phyloP scores from a whole-genome alignment of 2,797 vertebrate species.

The Gymnoscopelus braueri region DNA sequence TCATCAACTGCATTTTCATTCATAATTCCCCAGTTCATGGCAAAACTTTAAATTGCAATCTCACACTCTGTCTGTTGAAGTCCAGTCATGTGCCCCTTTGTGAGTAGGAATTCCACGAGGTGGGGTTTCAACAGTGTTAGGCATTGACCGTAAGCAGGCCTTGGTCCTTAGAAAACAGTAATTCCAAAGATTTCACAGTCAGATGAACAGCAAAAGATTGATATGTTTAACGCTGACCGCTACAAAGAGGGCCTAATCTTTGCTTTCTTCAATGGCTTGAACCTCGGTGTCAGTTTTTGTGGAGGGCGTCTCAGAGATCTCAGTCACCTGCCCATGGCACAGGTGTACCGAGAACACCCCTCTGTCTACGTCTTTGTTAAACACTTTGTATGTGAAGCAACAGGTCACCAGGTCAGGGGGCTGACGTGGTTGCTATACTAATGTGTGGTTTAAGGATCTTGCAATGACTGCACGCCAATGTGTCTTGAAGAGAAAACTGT shows the following conservation, averaged over 20 bases:
- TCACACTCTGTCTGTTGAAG: not conserved
- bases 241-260: slow-evolving; percentile 90
- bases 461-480: slow-evolving; percentile 9
- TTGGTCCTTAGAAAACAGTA: slow-evolving; percentile 77
- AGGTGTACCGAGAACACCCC: slow-evolving; percentile 78
- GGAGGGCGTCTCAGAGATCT: slow-evolving; percentile 56
- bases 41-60: not conserved
- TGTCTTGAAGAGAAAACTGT: slow-evolving; percentile 22
- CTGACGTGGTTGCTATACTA: slow-evolving; percentile 26
- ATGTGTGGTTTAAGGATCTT: slow-evolving; percentile 79
- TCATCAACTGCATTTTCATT: slow-evolving; percentile 29
- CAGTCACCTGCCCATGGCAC: slow-evolving; percentile 85
- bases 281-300: slow-evolving; percentile 78
- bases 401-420: slow-evolving; percentile 51
- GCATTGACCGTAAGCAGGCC: slow-evolving; percentile 67
- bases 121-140: slow-evolving; percentile 39
- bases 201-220: slow-evolving; percentile 93
- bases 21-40: not conserved
- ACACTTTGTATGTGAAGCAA: slow-evolving; percentile 74
- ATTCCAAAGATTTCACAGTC: slow-evolving; percentile 95
- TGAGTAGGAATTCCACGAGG: slow-evolving; percentile 15
- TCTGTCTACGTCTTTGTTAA: slow-evolving; percentile 67
- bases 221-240: slow-evolving; percentile 90
- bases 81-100: not conserved
- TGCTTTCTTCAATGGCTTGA: slow-evolving; percentile 85